Base-by-base conservation (phyloP, 2,888 invertebrate genomes). In the Melinaea marsaeus region DNA sequence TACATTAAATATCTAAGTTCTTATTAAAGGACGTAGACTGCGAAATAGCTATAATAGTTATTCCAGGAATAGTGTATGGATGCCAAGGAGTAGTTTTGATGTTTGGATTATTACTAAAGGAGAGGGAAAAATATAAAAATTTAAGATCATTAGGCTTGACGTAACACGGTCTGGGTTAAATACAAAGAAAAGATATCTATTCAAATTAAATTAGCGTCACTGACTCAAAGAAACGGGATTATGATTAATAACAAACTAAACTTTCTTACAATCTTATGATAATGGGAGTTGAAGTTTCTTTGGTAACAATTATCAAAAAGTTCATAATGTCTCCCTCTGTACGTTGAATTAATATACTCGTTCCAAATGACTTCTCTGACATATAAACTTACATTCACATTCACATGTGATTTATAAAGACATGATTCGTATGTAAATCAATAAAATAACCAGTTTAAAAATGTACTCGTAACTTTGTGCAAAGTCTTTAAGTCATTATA, bases 71-170 rank as follows among this genome's bases (percentile, higher is more conserved):
- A 58, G 94, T 98, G 78, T 98, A 98, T 85, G 97, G 98, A 42
- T 99, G 98, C 91, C 99, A 99, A 85, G 99, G 99, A 2, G 92
- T 99, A 48, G 95, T 99, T 62, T 92, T 99, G 70, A 95, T 99
- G 5, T 99, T 99, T 80, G 99, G 99, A 2, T 92, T 99, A 62
- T 99, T 99, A 85, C 92, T 99, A 73, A 22, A 22, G 22, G 1
- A 22, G 22, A 22, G 22, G 22, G 22, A 22, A 22, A 22, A 22
- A 22, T 22, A 42, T 42, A 42, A 42, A 42, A 42, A 42, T 42
- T 9, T 22, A 9, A 42, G 9, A 42, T 37, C 37, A 7, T 42
- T 42, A 42, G 9, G 11, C 42, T 7, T 9, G 42, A 9, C 9
- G 11, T 9, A 42, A 9, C 7, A 9, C 9, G 42, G 9, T 11